Evolutionary conservation across 2,797 vertebrate genomes (phyloP), one percentile per base, ranked within the genome.

Genomic region (Cyprinella venusta): DNA sequence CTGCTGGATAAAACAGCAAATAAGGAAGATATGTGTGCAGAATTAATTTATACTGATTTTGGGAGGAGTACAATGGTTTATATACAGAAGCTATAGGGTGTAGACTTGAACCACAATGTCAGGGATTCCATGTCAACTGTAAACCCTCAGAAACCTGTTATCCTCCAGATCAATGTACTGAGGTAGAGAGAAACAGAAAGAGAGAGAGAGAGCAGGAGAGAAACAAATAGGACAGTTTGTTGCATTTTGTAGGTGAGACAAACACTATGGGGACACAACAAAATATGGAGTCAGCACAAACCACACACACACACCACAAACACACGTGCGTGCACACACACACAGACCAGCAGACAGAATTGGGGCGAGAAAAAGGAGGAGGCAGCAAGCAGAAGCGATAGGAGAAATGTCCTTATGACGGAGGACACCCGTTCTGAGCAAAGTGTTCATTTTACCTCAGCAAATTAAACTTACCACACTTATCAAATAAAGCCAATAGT

Each of bases 231-330:
- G 81, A 70, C 64, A 72, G 76, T 72, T 63, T 83, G 80, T 50
- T 78, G 59, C 56, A 80, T 85, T 85, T 88, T 83, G 85, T 86
- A 85, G 83, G 80, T 86, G 79, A 86, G 85, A 86, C 61, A 83
- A 79, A 81, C 78, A 82, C 87, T 83, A 69, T 56, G 40, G 85
- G 85, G 80, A 88, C 83, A 76, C 13, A 40, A 45, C 6, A 80
- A 80, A 84, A 83, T 52, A 79, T 38, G 42, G 45, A 84, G 70
- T 88, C 87, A 88, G 87, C 87, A 77, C 19, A 88, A 83, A 80
- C 42, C 56, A 65, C 52, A 76, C 61, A 69, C 59, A 71, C 52
- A 79, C 54, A 10, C 79, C 21, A 61, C 40, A 61, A 45, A 65
- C 61, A 76, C 61, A 69, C 63, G 36, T 36, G 36, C 36, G 5